Evolutionary conservation across 2,113 vertebrate species (phyloP).

Genomic region (Glaucidium brasilianum): DNA sequence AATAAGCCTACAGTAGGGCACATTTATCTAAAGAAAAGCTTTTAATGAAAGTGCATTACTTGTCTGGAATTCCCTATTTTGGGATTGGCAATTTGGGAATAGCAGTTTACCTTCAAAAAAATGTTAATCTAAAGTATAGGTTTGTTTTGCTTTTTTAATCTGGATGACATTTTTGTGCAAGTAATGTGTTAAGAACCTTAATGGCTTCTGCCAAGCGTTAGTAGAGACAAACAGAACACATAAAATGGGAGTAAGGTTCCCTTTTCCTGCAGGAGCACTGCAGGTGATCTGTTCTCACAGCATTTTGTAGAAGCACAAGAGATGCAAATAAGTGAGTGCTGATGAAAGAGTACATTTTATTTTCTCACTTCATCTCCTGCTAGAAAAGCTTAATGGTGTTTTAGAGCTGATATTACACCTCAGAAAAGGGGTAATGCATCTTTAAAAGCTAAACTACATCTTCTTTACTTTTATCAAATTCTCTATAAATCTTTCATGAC

Average conservation of each 20-base stretch:
- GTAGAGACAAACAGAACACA: not conserved
- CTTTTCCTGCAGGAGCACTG: not conserved
- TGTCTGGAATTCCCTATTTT: not conserved
- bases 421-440: slow-evolving; percentile 76
- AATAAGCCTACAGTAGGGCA: not conserved
- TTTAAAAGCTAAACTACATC: slow-evolving; percentile 81
- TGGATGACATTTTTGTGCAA: not conserved
- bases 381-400: slow-evolving; percentile 69
- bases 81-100: not conserved
- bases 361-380: slow-evolving; percentile 62
- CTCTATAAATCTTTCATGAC: slow-evolving; percentile 86
- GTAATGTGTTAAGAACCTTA: not conserved
- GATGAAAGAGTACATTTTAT: slow-evolving; percentile 30
- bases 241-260: not conserved
- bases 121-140: not conserved
- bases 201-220: not conserved
- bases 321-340: slow-evolving; percentile 50
- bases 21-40: not conserved
- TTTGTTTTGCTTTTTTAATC: not conserved
- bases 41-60: not conserved
- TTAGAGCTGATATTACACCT: slow-evolving; percentile 74
- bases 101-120: not conserved
- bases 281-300: not conserved
- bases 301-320: not conserved
- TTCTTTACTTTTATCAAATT: slow-evolving; percentile 86